phyloP scores from a whole-genome alignment of 2,888 invertebrate species.

The Dynastes hyllus region DNA sequence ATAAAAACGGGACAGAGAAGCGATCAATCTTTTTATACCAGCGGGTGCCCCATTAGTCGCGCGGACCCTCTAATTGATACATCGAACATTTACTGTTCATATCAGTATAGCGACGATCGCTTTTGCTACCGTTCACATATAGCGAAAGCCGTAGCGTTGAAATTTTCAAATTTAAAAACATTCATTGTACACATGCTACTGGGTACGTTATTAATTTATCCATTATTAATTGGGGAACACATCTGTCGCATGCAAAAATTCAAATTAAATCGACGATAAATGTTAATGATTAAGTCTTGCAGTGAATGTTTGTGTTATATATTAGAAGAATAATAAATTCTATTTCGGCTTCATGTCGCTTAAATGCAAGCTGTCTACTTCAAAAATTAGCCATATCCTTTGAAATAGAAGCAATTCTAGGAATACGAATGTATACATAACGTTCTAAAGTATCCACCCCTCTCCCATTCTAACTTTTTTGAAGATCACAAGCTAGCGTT shows the following conservation, averaged over 20 bases:
- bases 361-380: no score
- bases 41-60: constrained; percentile 50
- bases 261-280: constrained; percentile 35
- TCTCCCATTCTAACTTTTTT: no score
- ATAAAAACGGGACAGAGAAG: constrained; percentile 57
- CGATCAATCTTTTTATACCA: constrained; percentile 56
- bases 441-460: no score
- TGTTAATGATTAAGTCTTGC: background rate
- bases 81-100: constrained; percentile 41
- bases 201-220: constrained; percentile 28
- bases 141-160: constrained; percentile 3
- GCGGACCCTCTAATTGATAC: constrained; percentile 48
- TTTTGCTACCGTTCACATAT: background rate
- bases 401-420: no score
- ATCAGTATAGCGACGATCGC: constrained; percentile 11
- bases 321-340: no score
- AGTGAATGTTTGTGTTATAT: no score
- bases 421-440: no score
- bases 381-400: no score
- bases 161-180: constrained; percentile 40
- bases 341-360: no score
- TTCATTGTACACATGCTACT: background rate
- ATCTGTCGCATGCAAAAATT: constrained; percentile 39
- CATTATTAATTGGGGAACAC: constrained; percentile 38
- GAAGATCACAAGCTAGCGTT: no score